A percentile compares a stretch with the other conserved stretches of the same genome.
Evolutionary conservation across 2,113 vertebrate genomes (phyloP).

Genomic region (Ornithorhynchus anatinus): DNA sequence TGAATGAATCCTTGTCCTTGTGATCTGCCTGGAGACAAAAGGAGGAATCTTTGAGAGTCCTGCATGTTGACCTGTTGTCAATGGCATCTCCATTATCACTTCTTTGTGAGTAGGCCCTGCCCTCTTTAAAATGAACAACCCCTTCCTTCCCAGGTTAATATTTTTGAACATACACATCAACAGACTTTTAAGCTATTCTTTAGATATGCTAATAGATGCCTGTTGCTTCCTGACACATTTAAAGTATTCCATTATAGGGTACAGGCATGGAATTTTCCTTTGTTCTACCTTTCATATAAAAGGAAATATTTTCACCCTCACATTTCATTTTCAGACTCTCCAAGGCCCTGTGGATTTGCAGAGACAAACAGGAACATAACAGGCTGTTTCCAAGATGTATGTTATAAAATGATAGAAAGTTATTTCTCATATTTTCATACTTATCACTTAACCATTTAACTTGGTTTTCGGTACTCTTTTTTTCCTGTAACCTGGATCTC

Average conservation of each 20-base stretch:
- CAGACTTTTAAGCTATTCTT: not conserved
- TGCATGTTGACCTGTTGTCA: slow-evolving; percentile 29
- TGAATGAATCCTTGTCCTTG: slow-evolving; percentile 30
- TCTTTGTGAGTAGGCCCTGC: slow-evolving; percentile 19
- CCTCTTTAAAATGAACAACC: not conserved
- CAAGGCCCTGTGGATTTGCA: too few species aligned
- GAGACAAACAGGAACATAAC: too few species aligned
- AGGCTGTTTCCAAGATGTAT: too few species aligned
- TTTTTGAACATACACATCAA: not conserved
- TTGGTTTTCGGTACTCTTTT: too few species aligned
- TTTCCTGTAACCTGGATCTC: too few species aligned
- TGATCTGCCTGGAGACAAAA: slow-evolving; percentile 39
- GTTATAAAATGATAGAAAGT: too few species aligned
- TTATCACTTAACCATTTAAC: too few species aligned
- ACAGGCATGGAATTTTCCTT: not conserved
- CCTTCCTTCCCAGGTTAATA: not conserved
- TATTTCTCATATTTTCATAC: too few species aligned
- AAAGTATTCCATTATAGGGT: not conserved
- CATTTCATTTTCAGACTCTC: too few species aligned
- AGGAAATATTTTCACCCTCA: not conserved
- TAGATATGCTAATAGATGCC: slow-evolving; percentile 15
- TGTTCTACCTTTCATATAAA: not conserved
- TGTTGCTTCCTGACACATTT: not conserved
- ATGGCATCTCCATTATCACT: slow-evolving; percentile 43
- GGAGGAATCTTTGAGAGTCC: slow-evolving; percentile 38